Conservation (phyloP, 1,140 invertebrate species). For the Drosophila oshimai region DNA sequence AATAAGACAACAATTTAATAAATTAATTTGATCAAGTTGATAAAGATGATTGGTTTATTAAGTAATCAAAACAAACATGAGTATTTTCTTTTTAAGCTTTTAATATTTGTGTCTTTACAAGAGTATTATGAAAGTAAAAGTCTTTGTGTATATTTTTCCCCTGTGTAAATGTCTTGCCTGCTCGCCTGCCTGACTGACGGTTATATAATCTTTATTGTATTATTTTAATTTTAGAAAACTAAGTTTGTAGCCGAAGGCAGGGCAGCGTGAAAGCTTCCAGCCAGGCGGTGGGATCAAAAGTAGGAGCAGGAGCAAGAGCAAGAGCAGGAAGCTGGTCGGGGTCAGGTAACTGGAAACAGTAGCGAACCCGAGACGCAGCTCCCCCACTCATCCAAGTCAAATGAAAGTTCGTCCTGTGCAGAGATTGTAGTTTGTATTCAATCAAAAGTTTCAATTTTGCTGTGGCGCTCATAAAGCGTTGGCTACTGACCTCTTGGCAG, state of each 20-base stretch:
- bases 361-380: constrained; percentile 30
- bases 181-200: constrained; percentile 21
- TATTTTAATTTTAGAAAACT: constrained; percentile 80
- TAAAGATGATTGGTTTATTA: too few relatives aligned
- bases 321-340: neutral
- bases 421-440: constrained; percentile 79
- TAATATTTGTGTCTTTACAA: too few relatives aligned
- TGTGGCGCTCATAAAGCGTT: constrained; percentile 56
- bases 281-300: too few relatives aligned
- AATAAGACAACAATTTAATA: too few relatives aligned
- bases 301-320: neutral
- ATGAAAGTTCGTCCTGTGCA: constrained; percentile 43
- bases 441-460: constrained; percentile 79
- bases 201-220: constrained; percentile 78
- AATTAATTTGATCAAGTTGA: too few relatives aligned
- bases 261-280: constrained; percentile 29
- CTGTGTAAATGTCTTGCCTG: constrained; percentile 7
- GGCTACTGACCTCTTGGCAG: constrained; percentile 32
- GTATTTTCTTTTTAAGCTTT: too few relatives aligned
- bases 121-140: too few relatives aligned
- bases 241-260: constrained; percentile 50
- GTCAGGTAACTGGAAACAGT: constrained; percentile 31
- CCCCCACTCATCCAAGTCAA: constrained; percentile 9
- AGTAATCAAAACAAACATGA: too few relatives aligned
- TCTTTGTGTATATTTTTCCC: neutral